A percentile compares a stretch with the other conserved stretches of the same genome.
Evolutionary conservation across 2,797 vertebrate genomes (phyloP).

Genomic region (Acanthiza pusilla): DNA sequence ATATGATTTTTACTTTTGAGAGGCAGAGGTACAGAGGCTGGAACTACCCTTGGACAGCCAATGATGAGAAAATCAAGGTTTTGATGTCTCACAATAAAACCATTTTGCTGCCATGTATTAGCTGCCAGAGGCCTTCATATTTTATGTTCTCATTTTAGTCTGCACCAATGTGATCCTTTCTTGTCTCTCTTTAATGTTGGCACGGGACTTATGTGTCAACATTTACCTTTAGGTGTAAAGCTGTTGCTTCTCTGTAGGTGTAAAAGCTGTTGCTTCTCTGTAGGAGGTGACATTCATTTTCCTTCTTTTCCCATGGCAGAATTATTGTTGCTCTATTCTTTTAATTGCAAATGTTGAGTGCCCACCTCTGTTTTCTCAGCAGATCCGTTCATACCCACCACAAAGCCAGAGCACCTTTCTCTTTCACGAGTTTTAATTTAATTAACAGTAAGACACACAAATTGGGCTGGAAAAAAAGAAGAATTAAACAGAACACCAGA

Average conservation of each 20-base stretch:
- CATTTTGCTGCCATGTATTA: neutral
- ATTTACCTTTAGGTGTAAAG: neutral
- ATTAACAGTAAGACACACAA: conserved; percentile 50
- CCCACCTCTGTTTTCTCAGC: neutral
- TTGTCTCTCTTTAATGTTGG: neutral
- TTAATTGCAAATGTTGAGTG: neutral
- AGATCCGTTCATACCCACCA: neutral
- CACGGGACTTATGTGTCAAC: neutral
- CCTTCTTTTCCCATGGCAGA: neutral
- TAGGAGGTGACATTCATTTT: neutral
- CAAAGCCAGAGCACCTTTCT: neutral
- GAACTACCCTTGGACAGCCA: neutral
- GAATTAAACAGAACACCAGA: conserved; percentile 69
- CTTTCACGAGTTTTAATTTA: conserved; percentile 18
- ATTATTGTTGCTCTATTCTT: neutral
- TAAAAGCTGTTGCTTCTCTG: neutral
- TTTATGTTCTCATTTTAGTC: neutral
- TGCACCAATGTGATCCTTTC: neutral
- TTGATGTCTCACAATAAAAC: neutral
- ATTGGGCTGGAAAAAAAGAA: conserved; percentile 12
- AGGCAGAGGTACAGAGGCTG: neutral
- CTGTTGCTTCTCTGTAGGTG: neutral
- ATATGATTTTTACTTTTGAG: neutral
- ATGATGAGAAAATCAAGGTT: neutral
- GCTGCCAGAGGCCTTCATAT: neutral